Evolutionary conservation across 2,797 vertebrate genomes (phyloP).

Genomic region (Sciurus carolinensis): DNA sequence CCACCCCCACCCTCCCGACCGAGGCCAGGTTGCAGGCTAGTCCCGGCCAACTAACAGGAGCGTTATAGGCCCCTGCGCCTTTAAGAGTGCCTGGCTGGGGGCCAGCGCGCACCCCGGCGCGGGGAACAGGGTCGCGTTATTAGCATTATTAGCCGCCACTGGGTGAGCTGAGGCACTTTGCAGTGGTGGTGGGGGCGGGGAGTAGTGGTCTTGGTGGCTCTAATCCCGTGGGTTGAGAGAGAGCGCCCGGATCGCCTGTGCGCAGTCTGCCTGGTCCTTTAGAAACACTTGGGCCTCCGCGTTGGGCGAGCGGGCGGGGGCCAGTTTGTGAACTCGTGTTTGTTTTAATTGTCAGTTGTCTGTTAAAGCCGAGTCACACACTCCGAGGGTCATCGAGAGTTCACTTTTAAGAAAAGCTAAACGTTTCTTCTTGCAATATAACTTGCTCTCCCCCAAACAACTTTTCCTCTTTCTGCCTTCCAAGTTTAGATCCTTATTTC

Average conservation of each 20-base stretch:
- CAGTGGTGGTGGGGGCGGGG: constrained; percentile 84
- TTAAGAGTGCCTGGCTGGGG: constrained; percentile 88
- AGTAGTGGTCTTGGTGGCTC: constrained; percentile 69
- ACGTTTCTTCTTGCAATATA: constrained; percentile 68
- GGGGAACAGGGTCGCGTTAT: constrained; percentile 73
- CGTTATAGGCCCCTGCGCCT: constrained; percentile 83
- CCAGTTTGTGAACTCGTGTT: constrained; percentile 87
- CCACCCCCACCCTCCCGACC: not conserved
- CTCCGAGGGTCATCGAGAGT: constrained; percentile 89
- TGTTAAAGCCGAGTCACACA: constrained; percentile 88
- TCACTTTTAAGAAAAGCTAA: constrained; percentile 86
- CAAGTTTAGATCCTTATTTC: constrained; percentile 16
- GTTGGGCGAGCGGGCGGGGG: constrained; percentile 78
- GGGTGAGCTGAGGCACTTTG: constrained; percentile 79
- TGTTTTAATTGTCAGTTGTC: constrained; percentile 91
- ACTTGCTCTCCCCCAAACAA: constrained; percentile 68
- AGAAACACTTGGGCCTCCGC: constrained; percentile 83
- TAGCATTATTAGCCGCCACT: constrained; percentile 83
- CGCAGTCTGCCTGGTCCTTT: constrained; percentile 47
- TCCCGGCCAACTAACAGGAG: not conserved
- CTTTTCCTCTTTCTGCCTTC: constrained; percentile 21
- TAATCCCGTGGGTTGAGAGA: constrained; percentile 15
- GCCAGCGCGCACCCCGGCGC: constrained; percentile 85
- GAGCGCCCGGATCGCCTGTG: constrained; percentile 61
- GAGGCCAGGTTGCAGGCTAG: not conserved